These are phyloP conservation scores for Aselliscus stoliczkanus DNA, from an alignment of 2,797 vertebrate genomes.

Conservation along the genomic window DNA sequence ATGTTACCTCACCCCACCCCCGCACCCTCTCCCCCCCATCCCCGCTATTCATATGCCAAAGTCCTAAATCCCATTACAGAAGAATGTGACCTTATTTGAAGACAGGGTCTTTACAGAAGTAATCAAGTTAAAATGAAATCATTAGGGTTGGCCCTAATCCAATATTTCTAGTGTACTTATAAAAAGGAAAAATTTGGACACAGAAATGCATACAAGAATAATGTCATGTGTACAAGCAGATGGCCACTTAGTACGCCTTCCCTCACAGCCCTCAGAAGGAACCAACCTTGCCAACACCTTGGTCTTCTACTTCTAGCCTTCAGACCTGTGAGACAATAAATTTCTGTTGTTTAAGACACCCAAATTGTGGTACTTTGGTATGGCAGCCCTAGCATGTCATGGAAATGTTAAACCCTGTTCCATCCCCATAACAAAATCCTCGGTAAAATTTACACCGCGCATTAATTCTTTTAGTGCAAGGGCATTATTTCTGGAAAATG, in stretches of 20 bases:
- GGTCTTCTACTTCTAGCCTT: neutral
- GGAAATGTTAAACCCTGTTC: neutral
- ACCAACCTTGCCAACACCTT: neutral
- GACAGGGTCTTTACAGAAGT: neutral
- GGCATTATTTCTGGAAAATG: neutral
- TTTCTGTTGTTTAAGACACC: neutral
- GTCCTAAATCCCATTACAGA: neutral
- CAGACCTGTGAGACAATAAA: neutral
- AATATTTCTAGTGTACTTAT: neutral
- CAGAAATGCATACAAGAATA: neutral
- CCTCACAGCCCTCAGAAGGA: neutral
- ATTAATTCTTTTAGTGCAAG: neutral
- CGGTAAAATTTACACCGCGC: neutral
- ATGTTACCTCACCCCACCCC: no score
- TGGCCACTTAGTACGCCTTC: neutral
- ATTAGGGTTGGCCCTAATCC: neutral
- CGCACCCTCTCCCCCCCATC: no score
- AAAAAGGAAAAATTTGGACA: neutral
- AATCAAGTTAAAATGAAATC: neutral
- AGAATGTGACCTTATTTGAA: neutral
- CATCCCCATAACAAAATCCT: neutral
- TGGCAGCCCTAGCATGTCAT: neutral
- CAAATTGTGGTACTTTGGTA: neutral
- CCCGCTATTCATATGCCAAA: neutral
- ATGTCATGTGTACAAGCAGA: neutral